Conservation (phyloP, 2,113 vertebrate genomes). For the Nothobranchius kuhntae region DNA sequence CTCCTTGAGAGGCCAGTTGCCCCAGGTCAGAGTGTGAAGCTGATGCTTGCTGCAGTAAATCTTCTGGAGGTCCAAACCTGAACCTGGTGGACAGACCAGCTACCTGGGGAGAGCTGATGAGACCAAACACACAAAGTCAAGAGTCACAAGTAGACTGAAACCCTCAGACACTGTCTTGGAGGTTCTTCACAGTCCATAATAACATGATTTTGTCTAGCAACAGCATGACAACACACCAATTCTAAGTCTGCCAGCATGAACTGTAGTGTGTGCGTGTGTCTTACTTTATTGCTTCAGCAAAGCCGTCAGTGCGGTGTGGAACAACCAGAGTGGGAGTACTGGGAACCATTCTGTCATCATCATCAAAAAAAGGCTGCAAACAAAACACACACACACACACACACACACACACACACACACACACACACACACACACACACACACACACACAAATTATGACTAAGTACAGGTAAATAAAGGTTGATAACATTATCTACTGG, state of each 20-base stretch:
- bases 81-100: slow-evolving; percentile 91
- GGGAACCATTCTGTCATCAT: slow-evolving; percentile 97
- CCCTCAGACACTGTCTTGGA: not conserved
- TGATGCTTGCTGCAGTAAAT: slow-evolving; percentile 88
- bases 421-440: not conserved
- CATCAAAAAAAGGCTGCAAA: slow-evolving; percentile 97
- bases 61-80: slow-evolving; percentile 95
- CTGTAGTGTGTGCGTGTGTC: slow-evolving; percentile 29
- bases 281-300: slow-evolving; percentile 98
- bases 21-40: slow-evolving; percentile 95
- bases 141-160: not conserved
- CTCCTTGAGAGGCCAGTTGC: slow-evolving; percentile 97
- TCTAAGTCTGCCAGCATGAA: not conserved
- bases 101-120: slow-evolving; percentile 92
- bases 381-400: not conserved
- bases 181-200: not conserved
- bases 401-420: too few species aligned
- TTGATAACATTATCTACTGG: too few species aligned
- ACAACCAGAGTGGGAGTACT: slow-evolving; percentile 97
- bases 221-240: not conserved
- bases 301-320: slow-evolving; percentile 96
- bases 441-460: not conserved
- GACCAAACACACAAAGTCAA: not conserved
- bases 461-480: too few species aligned
- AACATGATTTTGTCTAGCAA: not conserved